phyloP scores from a whole-genome alignment of 1,140 invertebrate species.

The Myzus persicae region DNA sequence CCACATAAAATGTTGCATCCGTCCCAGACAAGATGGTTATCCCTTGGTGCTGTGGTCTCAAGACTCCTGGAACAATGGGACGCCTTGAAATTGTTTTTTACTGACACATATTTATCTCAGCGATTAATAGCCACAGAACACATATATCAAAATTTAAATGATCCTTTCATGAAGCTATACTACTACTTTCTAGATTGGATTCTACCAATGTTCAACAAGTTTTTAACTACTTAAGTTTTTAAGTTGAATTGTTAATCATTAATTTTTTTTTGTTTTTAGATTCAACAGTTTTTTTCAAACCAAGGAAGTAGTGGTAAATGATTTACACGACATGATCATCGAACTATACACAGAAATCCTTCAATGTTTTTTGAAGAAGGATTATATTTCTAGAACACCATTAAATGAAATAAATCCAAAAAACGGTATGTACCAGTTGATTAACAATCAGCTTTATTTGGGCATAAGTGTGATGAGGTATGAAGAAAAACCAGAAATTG shows the following conservation, averaged over 20 bases:
- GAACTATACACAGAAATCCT: background rate
- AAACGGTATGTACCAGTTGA: background rate
- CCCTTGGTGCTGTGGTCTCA: constrained; percentile 61
- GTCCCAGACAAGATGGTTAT: constrained; percentile 63
- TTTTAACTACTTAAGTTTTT: background rate
- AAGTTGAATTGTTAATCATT: background rate
- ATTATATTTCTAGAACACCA: background rate
- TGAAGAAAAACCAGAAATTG: background rate
- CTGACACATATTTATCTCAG: background rate
- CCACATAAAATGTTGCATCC: constrained; percentile 61
- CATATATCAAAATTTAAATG: background rate
- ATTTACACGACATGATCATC: background rate
- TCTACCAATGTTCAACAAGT: constrained; percentile 15
- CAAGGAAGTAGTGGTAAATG: background rate
- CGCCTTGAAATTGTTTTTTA: constrained; percentile 61
- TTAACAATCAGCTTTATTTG: background rate
- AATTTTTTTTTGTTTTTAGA: background rate
- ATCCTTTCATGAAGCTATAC: constrained; percentile 48
- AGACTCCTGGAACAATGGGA: constrained; percentile 62
- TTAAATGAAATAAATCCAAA: background rate
- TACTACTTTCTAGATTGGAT: constrained; percentile 52
- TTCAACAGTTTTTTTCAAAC: background rate
- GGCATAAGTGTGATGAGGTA: background rate
- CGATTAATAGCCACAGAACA: background rate
- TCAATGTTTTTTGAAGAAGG: background rate